Base-by-base conservation (phyloP, 2,113 vertebrate species). In the Arenaria interpres region DNA sequence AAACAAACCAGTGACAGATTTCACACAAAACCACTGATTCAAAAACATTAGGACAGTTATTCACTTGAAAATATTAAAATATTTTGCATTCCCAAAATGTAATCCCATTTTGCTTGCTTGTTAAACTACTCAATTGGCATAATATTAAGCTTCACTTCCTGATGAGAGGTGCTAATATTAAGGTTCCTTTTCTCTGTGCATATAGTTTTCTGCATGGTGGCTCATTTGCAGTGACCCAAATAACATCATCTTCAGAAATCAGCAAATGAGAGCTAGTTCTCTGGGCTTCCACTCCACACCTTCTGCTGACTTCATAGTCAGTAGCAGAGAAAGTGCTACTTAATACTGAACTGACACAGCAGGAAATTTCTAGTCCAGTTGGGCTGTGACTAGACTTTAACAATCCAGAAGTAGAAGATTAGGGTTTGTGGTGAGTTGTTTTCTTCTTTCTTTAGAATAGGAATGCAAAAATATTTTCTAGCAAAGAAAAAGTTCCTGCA, bases 271-370 rank as follows among this genome's bases (percentile, higher is more conserved):
- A 85, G 17, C 21, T 66, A 35, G 37, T 54, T 64, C 25, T 79
- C 23, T 41, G 15, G 32, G 20, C 7, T 69, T 41, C 7, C 16
- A 39, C 10, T 3, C 14, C 8, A 21, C 0, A 2, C 3, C 27
- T 85, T 76, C 4, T 12, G 16, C 30, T 62, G 27, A 35, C 62
- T 85, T 56, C 53, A 17, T 27, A 30, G 12, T 28, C 75, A 60
- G 8, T 32, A 33, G 9, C 23, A 73, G 14, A 60, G 7, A 12
- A 67, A 69, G 37, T 33, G 8, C 10, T 79, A 19, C 22, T 88
- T 54, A 66, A 66, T 50, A 30, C 10, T 77, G 53, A 83, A 83
- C 46, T 50, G 45, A 18, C 9, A 46, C 17, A 51, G 24, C 53
- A 83, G 14, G 22, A n/a, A n/a, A 73, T 75, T 72, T 95, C 27